phyloP scores from a whole-genome alignment of 2,797 vertebrate species.

The Manis javanica region DNA sequence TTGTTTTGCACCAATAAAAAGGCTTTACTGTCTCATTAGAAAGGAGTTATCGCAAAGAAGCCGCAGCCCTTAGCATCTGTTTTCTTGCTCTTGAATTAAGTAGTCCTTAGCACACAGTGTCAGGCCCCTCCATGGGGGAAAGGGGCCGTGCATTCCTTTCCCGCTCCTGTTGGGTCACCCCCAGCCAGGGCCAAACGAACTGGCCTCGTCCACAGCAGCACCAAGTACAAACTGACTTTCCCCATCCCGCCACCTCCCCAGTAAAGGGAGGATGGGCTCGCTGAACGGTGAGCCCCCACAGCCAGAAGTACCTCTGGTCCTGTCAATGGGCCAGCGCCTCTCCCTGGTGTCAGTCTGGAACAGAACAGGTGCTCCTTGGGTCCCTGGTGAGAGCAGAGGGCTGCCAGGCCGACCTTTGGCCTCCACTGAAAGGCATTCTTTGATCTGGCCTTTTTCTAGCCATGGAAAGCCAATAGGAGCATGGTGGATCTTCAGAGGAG shows the following conservation, averaged over 20 bases:
- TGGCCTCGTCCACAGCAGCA: background rate
- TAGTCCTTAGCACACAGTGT: fast-evolving
- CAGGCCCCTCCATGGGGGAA: background rate
- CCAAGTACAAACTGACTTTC: background rate
- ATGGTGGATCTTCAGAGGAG: background rate
- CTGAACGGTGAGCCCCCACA: no score
- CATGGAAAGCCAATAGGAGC: background rate
- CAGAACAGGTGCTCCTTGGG: fast-evolving
- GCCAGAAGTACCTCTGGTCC: background rate
- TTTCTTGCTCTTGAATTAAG: background rate
- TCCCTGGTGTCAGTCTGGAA: no score
- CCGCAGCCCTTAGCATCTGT: fast-evolving
- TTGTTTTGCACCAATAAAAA: background rate
- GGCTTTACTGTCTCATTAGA: background rate
- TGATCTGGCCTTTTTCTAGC: background rate
- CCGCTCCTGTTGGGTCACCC: fast-evolving
- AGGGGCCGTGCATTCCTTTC: background rate
- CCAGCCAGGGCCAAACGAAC: fast-evolving
- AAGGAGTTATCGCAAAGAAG: no score
- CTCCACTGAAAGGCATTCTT: fast-evolving
- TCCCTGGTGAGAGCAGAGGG: background rate
- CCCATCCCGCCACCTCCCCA: background rate
- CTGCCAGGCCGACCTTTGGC: background rate
- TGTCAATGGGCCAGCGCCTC: fast-evolving
- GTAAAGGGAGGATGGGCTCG: background rate